Conservation (phyloP, 2,888 invertebrate genomes). For the Apomyelois bistriatella region DNA sequence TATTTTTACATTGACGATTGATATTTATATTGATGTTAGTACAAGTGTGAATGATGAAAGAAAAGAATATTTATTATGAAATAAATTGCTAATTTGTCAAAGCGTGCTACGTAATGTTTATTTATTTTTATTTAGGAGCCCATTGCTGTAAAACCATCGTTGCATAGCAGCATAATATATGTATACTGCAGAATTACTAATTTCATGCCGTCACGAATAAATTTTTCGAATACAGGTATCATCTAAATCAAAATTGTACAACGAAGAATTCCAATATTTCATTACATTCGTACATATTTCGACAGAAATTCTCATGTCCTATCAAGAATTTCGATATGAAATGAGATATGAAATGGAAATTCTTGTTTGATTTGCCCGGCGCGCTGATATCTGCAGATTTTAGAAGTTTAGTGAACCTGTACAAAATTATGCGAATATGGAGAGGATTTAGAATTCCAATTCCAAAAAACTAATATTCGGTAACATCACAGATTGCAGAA, state of each 20-base stretch:
- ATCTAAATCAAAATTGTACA: too few relatives aligned
- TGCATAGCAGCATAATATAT: too few relatives aligned
- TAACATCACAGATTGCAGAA: too few relatives aligned
- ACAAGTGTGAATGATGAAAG: constrained; percentile 4
- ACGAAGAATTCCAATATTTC: not conserved
- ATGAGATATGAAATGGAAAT: constrained; percentile 1
- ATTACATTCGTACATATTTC: not conserved
- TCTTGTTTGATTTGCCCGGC: not conserved
- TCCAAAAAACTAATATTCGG: too few relatives aligned
- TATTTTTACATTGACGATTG: not conserved
- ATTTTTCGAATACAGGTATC: too few relatives aligned
- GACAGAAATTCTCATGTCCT: not conserved
- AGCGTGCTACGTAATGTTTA: not conserved
- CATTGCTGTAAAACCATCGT: too few relatives aligned
- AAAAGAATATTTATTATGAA: constrained; percentile 1
- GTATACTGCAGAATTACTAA: too few relatives aligned
- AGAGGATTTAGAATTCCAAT: not conserved
- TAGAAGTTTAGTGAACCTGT: not conserved
- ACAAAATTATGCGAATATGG: not conserved
- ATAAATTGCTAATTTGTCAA: constrained; percentile 10
- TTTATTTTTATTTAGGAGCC: too few relatives aligned
- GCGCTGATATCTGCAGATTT: not conserved
- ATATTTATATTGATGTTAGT: constrained; percentile 1
- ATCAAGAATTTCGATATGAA: not conserved
- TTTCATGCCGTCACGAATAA: too few relatives aligned